Evolutionary conservation across 2,113 vertebrate genomes (phyloP).

Genomic region (Passer montanus): DNA sequence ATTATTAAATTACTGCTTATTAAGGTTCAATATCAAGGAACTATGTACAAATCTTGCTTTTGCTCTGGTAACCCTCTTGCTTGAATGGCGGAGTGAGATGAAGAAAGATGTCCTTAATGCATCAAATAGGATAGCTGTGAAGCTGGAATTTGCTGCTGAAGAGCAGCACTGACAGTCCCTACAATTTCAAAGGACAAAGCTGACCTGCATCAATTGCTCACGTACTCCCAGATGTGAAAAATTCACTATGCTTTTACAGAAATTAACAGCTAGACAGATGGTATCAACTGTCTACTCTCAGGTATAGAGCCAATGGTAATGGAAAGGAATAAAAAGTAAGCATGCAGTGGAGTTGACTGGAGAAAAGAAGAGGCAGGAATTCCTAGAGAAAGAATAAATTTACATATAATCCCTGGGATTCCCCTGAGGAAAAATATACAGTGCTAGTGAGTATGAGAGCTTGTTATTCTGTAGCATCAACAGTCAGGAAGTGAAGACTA

Average conservation of each 20-base stretch:
- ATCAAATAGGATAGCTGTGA: not conserved
- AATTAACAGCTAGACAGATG: not conserved
- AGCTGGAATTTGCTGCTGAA: not conserved
- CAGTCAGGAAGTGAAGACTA: not conserved
- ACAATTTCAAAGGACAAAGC: not conserved
- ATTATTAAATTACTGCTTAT: not conserved
- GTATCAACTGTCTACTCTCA: not conserved
- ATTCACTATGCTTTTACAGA: not conserved
- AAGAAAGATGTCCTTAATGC: not conserved
- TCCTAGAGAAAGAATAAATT: not conserved
- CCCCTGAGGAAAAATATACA: not conserved
- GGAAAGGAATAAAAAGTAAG: not conserved
- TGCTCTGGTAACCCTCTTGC: not conserved
- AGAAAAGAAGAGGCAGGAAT: not conserved
- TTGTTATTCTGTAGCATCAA: not conserved
- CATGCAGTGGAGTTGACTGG: not conserved
- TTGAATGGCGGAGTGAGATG: not conserved
- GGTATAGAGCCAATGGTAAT: not conserved
- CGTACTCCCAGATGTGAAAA: not conserved
- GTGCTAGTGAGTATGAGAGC: not conserved
- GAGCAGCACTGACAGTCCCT: not conserved
- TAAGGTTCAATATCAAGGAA: not conserved
- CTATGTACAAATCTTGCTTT: not conserved
- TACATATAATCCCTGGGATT: not conserved
- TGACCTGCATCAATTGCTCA: not conserved